Evolutionary conservation across 2,888 invertebrate species (phyloP).

Genomic region (Diadromus collaris): DNA sequence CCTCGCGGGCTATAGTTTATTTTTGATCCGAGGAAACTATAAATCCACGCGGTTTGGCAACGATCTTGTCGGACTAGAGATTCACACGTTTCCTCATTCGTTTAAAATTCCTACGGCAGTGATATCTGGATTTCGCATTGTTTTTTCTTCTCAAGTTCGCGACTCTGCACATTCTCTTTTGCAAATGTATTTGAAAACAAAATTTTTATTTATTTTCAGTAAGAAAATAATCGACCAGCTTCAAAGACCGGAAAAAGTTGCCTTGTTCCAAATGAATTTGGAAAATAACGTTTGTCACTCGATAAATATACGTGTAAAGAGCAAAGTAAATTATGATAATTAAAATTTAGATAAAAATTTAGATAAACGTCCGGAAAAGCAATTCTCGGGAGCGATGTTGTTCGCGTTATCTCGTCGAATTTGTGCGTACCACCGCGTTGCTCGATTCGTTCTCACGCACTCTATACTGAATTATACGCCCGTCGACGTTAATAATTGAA

Average conservation of each 20-base stretch:
- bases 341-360: no score
- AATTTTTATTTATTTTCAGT: no score
- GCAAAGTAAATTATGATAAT: no score
- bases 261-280: no score
- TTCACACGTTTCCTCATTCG: not conserved
- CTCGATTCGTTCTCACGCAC: conserved; percentile 47
- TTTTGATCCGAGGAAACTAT: conserved; percentile 27
- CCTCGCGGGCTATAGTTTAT: conserved; percentile 25
- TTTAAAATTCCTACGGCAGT: not conserved
- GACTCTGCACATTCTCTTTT: no score
- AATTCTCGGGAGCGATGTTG: not conserved
- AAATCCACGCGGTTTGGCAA: conserved; percentile 26
- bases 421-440: not conserved
- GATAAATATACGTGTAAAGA: no score
- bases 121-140: not conserved
- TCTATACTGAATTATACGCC: conserved; percentile 55
- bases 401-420: conserved; percentile 13
- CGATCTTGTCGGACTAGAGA: not conserved
- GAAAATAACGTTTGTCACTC: no score
- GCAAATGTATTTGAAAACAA: no score
- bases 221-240: no score
- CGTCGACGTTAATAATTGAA: conserved; percentile 59
- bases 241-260: no score
- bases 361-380: not conserved
- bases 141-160: not conserved